A percentile compares a stretch with the other conserved stretches of the same genome.
These are phyloP conservation scores for Acanthurus tractus DNA, from an alignment of 2,797 vertebrate species.

Conservation along the genomic window DNA sequence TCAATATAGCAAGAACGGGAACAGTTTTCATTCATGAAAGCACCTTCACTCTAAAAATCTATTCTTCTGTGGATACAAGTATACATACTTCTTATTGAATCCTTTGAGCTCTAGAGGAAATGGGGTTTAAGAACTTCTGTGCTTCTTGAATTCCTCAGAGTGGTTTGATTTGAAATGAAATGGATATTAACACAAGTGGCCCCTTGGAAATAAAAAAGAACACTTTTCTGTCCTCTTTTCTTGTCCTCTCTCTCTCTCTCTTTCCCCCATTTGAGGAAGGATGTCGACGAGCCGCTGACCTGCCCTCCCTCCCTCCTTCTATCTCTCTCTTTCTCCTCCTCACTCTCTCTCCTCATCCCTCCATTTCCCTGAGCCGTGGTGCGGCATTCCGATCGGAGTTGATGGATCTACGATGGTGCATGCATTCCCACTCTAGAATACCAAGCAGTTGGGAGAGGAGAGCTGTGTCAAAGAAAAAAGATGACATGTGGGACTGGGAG, in stretches of 20 bases:
- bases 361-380: conserved; percentile 73
- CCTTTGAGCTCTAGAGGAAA: conserved; percentile 35
- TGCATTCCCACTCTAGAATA: conserved; percentile 82
- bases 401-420: conserved; percentile 85
- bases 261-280: conserved; percentile 58
- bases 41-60: background rate
- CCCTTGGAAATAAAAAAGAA: conserved; percentile 34
- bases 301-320: conserved; percentile 41
- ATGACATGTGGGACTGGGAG: conserved; percentile 85
- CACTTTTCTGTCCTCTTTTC: conserved; percentile 18
- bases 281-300: conserved; percentile 76
- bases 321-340: conserved; percentile 15
- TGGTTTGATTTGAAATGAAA: conserved; percentile 46
- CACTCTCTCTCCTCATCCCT: conserved; percentile 67
- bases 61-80: background rate
- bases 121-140: conserved; percentile 6
- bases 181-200: conserved; percentile 46
- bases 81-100: conserved; percentile 25
- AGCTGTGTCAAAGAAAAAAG: conserved; percentile 83
- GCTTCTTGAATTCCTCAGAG: conserved; percentile 36
- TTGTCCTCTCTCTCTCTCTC: background rate
- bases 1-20: background rate
- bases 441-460: conserved; percentile 80
- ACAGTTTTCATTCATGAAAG: conserved; percentile 17
- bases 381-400: conserved; percentile 80